Percentiles rank a stretch among this genome's conserved stretches.
These are phyloP conservation scores for Phalacrocorax brasilianus DNA, from an alignment of 2,113 vertebrate species.

Conservation along the genomic window DNA sequence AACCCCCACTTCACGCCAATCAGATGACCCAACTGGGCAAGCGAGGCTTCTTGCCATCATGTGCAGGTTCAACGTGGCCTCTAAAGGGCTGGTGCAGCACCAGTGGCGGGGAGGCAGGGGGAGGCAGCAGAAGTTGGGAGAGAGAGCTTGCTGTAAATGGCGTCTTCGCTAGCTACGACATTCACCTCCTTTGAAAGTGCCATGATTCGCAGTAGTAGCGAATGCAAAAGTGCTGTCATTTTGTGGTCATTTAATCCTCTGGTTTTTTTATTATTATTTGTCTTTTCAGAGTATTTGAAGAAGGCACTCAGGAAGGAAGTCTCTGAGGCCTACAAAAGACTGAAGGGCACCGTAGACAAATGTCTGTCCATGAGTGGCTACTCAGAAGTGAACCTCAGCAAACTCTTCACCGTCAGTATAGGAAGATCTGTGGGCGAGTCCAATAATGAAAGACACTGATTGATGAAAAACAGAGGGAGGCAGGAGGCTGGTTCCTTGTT, in stretches of 20 bases:
- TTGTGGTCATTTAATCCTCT: background rate
- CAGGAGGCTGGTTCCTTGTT: background rate
- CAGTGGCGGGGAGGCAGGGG: background rate
- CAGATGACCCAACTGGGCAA: background rate
- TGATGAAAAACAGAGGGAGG: background rate
- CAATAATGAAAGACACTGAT: slow-evolving; percentile 1
- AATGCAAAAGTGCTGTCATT: background rate
- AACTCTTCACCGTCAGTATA: slow-evolving; percentile 77
- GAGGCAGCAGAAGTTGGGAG: background rate
- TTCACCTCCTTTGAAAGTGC: background rate
- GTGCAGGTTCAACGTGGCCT: background rate
- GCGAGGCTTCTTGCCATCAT: background rate
- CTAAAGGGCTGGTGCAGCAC: background rate
- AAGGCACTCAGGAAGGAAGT: background rate
- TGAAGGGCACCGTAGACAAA: slow-evolving; percentile 86
- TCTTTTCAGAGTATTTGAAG: slow-evolving; percentile 61
- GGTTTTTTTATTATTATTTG: background rate
- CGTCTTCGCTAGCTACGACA: background rate
- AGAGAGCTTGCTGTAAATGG: background rate
- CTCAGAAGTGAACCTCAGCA: slow-evolving; percentile 92
- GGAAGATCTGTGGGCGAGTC: slow-evolving; percentile 42
- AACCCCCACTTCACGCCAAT: background rate
- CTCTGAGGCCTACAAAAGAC: slow-evolving; percentile 77
- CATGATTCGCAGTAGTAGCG: background rate
- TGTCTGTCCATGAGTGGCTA: slow-evolving; percentile 86